Conservation (phyloP, 2,888 invertebrate genomes). For the Tetramorium bicarinatum region DNA sequence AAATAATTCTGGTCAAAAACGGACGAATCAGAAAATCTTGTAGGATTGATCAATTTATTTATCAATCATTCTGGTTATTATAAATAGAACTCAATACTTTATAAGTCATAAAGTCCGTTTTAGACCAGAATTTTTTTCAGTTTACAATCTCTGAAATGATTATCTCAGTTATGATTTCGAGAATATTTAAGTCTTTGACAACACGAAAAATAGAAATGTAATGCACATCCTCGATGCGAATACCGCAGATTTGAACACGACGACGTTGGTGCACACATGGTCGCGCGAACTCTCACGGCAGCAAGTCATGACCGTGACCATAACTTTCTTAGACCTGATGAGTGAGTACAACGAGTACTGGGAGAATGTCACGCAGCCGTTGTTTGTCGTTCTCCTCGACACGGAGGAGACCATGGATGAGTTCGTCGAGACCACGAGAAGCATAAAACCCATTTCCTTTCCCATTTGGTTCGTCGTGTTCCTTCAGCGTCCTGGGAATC, state of each 20-base stretch:
- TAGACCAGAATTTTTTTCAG: too few relatives aligned
- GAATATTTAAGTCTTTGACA: neutral
- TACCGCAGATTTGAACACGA: slow-evolving; percentile 61
- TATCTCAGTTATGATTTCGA: neutral
- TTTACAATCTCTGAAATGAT: neutral
- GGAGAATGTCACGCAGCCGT: slow-evolving; percentile 64
- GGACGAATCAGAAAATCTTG: too few relatives aligned
- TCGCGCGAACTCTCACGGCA: slow-evolving; percentile 70
- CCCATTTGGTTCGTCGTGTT: slow-evolving; percentile 80
- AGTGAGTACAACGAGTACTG: slow-evolving; percentile 57
- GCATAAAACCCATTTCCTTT: slow-evolving; percentile 66
- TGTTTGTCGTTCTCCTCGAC: slow-evolving; percentile 74
- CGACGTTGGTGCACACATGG: slow-evolving; percentile 63
- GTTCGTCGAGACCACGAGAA: slow-evolving; percentile 66
- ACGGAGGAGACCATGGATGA: slow-evolving; percentile 60
- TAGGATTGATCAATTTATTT: too few relatives aligned
- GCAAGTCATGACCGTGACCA: slow-evolving; percentile 60
- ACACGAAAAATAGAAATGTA: neutral
- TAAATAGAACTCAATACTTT: too few relatives aligned
- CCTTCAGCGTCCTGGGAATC: slow-evolving; percentile 50
- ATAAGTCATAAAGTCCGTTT: too few relatives aligned
- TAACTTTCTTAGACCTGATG: slow-evolving; percentile 63
- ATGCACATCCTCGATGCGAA: neutral
- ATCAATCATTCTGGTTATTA: too few relatives aligned
- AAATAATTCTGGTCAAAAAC: too few relatives aligned